Percentiles rank a stretch among this genome's conserved stretches.
phyloP scores from a whole-genome alignment of 1,140 invertebrate species.

The Ostrea denselamellosa region DNA sequence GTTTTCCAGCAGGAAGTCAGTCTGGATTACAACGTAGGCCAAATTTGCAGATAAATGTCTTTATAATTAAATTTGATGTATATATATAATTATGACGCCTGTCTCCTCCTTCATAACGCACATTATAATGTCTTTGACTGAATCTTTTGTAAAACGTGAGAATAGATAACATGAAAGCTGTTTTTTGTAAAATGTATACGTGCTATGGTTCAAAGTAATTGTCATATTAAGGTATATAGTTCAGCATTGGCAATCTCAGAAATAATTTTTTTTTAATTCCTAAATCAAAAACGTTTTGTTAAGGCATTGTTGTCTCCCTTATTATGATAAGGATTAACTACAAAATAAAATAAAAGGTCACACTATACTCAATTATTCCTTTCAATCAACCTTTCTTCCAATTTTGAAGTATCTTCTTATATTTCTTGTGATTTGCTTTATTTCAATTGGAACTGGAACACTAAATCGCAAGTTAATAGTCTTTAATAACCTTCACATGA shows the following conservation, averaged over 20 bases:
- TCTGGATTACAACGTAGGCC: no score
- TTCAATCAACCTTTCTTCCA: neutral
- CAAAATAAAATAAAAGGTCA: neutral
- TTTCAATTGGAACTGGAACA: slow-evolving; percentile 8
- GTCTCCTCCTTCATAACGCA: no score
- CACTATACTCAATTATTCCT: neutral
- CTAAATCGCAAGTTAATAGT: neutral
- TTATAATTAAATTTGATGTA: no score
- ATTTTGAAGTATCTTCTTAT: neutral
- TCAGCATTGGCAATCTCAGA: neutral
- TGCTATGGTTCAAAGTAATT: neutral
- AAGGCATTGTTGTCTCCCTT: neutral
- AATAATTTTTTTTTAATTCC: neutral
- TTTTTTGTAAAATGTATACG: neutral
- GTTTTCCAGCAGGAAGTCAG: no score
- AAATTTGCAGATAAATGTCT: no score
- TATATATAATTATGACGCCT: no score
- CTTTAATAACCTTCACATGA: slow-evolving; percentile 3
- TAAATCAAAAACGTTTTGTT: neutral
- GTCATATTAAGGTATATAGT: neutral
- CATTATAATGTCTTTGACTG: no score
- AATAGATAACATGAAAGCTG: neutral
- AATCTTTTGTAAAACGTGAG: neutral
- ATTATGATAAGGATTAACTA: neutral
- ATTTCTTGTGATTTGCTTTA: neutral